A percentile compares a stretch with the other conserved stretches of the same genome.
phyloP scores from a whole-genome alignment of 1,140 invertebrate genomes.

The Scaptomyza graminum region DNA sequence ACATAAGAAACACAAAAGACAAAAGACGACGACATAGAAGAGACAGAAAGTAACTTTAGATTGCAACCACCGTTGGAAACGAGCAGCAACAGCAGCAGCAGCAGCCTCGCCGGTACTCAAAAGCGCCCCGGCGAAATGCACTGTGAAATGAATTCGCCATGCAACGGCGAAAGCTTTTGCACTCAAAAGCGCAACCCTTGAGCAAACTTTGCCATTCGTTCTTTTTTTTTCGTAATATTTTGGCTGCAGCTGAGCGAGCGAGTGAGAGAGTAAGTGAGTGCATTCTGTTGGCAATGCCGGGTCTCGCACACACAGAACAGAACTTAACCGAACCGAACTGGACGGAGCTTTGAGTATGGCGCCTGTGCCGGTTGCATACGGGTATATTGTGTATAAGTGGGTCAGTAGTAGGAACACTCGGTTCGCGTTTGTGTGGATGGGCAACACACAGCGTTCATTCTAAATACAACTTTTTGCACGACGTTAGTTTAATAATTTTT shows the following conservation, averaged over 20 bases:
- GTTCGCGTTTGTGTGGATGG: conserved; percentile 54
- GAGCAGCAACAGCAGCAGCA: conserved; percentile 20
- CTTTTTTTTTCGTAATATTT: too few species aligned
- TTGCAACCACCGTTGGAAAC: conserved; percentile 46
- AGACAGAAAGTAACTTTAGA: conserved; percentile 32
- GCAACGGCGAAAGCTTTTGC: conserved; percentile 48
- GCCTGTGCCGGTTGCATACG: conserved; percentile 40
- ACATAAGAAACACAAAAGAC: neutral
- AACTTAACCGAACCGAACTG: neutral
- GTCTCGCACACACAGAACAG: neutral
- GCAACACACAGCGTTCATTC: conserved; percentile 62
- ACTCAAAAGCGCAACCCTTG: conserved; percentile 61
- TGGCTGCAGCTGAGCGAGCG: neutral
- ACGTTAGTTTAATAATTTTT: conserved; percentile 41
- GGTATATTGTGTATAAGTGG: conserved; percentile 60
- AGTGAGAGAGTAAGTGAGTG: conserved; percentile 43
- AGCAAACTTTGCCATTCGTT: conserved; percentile 43
- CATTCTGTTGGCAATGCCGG: conserved; percentile 43
- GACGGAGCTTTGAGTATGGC: conserved; percentile 35
- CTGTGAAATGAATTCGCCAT: conserved; percentile 19
- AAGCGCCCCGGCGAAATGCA: conserved; percentile 36
- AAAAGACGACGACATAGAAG: conserved; percentile 11
- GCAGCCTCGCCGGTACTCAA: conserved; percentile 15
- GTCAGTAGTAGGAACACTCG: conserved; percentile 76
- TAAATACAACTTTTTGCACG: conserved; percentile 36